Conservation (phyloP, 1,140 invertebrate species). For the Hypsibius dujardini region DNA sequence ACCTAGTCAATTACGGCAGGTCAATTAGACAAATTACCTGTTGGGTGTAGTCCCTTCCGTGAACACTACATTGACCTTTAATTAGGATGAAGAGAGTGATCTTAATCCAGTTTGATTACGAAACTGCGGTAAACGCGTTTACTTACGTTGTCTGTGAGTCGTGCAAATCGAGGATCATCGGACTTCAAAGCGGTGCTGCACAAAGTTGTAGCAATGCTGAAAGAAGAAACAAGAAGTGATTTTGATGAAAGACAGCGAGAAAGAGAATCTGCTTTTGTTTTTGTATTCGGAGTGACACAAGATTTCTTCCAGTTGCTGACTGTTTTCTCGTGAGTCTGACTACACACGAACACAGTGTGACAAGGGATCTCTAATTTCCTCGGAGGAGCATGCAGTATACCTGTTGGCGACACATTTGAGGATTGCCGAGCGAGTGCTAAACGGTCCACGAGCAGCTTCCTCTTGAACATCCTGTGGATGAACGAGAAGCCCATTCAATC, state of each 20-base stretch:
- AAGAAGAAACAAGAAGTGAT: too few relatives aligned
- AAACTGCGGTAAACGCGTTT: too few relatives aligned
- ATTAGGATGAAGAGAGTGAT: too few relatives aligned
- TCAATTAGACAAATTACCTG: too few relatives aligned
- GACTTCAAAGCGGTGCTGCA: background rate
- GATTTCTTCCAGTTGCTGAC: background rate
- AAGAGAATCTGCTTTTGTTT: background rate
- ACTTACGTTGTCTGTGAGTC: background rate
- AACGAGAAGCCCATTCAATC: background rate
- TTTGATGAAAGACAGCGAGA: background rate
- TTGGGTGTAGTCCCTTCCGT: background rate
- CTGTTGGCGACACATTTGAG: conserved; percentile 2
- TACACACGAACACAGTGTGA: too few relatives aligned
- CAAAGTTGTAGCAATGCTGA: background rate
- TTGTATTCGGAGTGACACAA: background rate
- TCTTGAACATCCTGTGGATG: too few relatives aligned
- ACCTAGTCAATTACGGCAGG: too few relatives aligned
- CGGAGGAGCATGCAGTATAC: too few relatives aligned
- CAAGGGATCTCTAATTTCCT: too few relatives aligned
- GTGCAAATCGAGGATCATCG: background rate
- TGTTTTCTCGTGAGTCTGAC: background rate
- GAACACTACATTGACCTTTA: background rate
- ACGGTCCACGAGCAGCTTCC: background rate
- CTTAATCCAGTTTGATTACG: too few relatives aligned
- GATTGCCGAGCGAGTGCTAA: background rate